Evolutionary conservation across 1,140 invertebrate genomes (phyloP), one percentile per base, ranked within the genome.

Genomic region (Pogonognathellus flavescens): DNA sequence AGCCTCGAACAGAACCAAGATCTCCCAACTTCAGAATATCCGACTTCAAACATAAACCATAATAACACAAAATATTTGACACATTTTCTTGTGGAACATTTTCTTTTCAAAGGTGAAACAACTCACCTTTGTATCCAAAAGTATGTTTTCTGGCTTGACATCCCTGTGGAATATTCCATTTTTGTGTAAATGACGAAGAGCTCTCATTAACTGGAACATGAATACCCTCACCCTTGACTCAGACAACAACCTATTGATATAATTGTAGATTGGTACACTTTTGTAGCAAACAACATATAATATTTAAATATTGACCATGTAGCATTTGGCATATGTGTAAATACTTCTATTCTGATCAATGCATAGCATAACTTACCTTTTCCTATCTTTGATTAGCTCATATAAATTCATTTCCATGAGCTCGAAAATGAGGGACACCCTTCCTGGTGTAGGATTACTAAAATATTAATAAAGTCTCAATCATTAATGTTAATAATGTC

Each of bases 351-450:
- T n/a, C n/a, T n/a, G n/a, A n/a, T n/a, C n/a, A n/a, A n/a, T n/a
- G n/a, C n/a, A n/a, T n/a, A n/a, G n/a, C n/a, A n/a, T n/a, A 59
- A 84, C 25, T 87, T 90, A 92, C 91, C 90, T 90, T 88, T 91
- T 92, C 82, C 91, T 88, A 6, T 88, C 90, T 90, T 92, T 92
- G 84, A 94, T 92, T 53, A 94, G 89, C 89, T 94, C 94, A 89
- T 94, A 94, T 82, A 95, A 91, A 88, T 93, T 94, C 92, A 93
- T 93, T 88, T 94, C 93, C 93, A 94, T 94, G 31, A 94, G 88
- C 89, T 94, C 93, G 89, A 94, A 94, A 20, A 94, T 91, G 41
- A 94, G 90, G 8, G 92, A 92, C 57, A 94, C 91, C 86, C 91
- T 92, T 57, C 93, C 93, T 25, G 91, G 91, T 88, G 89, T 76